Evolutionary conservation across 2,113 vertebrate genomes (phyloP), one percentile per base, ranked within the genome.

Genomic region (Pipa parva): DNA sequence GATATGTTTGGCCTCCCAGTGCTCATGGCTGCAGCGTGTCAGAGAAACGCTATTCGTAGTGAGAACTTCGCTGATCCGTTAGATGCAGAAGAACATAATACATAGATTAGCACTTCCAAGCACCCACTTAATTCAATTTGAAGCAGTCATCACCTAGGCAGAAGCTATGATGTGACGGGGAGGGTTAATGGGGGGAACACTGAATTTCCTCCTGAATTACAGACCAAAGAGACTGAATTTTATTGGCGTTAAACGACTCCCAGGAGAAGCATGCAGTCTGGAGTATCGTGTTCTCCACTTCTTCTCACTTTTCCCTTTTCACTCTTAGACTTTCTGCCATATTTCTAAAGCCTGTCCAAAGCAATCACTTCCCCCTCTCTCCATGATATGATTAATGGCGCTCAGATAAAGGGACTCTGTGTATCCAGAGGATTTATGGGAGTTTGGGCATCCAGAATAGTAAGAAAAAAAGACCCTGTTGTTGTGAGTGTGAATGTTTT

Each of bases 401-500:
- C 24, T 15, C 17, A 45, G 49, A 64, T 64, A 45, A 28, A 54
- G 36, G 58, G 24, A n/a, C 61, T 12, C 61, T 8, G 21, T 15
- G 46, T 36, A 25, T 20, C 49, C 7, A 8, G 31, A 63, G 12
- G 31, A 63, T 63, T 54, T 26, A 52, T 63, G 15, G 39, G 39
- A 54, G 61, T 63, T 37, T 63, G 89, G 90, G 94, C 92, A 87
- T 85, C 90, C 84, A 86, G 86, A 84, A 87, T 86, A 86, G 89
- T 89, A 73, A 79, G 63, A 73, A 73, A 66, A 63, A 72, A 69
- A 76, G 85, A 84, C 85, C 78, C 57, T 78, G 92, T 87, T 92
- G 88, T 89, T 90, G 86, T 85, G 87, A 86, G 27, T 81, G 83
- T n/a, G 82, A 88, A 89, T 90, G 87, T 90, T 84, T 88, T 88